Evolutionary conservation across 1,140 invertebrate genomes (phyloP), one percentile per base, ranked within the genome.

Genomic region (Hormaphis cornu): DNA sequence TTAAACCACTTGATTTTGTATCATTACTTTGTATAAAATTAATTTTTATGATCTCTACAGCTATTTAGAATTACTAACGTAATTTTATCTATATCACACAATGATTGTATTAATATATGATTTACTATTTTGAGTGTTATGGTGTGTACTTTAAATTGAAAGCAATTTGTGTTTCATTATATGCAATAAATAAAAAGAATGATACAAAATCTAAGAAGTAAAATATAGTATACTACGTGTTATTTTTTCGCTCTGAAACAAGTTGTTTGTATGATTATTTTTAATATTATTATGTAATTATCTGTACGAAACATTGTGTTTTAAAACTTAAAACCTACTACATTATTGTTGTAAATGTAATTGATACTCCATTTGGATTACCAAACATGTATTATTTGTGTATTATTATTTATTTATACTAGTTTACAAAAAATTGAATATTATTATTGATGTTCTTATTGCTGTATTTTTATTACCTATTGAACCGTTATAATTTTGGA

Each of bases 331-430:
- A 28, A 30, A 35, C 20, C 16, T 35, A 37, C 2, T 56, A 24
- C 30, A 30, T 56, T 20, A n/a, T n/a, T n/a, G 30, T 22, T 56
- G 2, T 33, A 35, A 54, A 2, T 35, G 30, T 56, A 56, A 37
- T 35, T 18, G 35, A 16, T 35, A 35, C 22, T 54, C 16, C 14
- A 37, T 56, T 35, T 61, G 14, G 26, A 61, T 61, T 61, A 44
- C 58, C 24, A 9, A 61, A 28, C 16, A 61, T 61, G 58, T 61
- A 61, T 61, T 61, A 61, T 40, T 7, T 61, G 40, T 61, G 37
- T 61, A 59, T 61, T 42, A 59, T 59, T 59, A 28, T 42, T 61
- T 44, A 59, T 59, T 59, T 59, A 6, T 59, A 42, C 26, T 61
- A 42, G 44, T 44, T 30, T 22, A 54, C 33, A 26, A 61, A 42